Conservation (phyloP, 2,113 vertebrate species). For the Takifugu bimaculatus region DNA sequence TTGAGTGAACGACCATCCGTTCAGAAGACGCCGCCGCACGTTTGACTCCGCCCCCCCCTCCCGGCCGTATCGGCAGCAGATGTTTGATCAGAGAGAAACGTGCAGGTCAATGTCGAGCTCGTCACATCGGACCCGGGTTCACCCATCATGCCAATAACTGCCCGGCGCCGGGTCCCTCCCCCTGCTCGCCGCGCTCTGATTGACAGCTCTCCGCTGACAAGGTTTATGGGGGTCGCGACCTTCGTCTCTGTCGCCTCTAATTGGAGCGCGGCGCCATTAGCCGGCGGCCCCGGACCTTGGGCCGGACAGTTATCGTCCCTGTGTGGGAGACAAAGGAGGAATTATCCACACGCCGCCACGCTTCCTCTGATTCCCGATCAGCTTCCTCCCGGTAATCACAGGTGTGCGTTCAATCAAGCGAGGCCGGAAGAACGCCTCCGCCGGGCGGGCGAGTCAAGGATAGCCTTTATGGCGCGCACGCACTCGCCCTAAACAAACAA, state of each 20-base stretch:
- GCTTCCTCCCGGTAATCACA: slow-evolving; percentile 32
- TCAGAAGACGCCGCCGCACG: slow-evolving; percentile 37
- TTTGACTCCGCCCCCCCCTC: slow-evolving; percentile 29
- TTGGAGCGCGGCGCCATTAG: slow-evolving; percentile 56
- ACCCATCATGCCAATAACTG: slow-evolving; percentile 54
- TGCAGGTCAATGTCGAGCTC: slow-evolving; percentile 62
- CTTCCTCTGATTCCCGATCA: slow-evolving; percentile 38
- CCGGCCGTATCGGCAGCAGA: slow-evolving; percentile 57
- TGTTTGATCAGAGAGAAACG: slow-evolving; percentile 69
- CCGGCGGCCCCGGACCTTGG: slow-evolving; percentile 53
- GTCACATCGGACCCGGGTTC: slow-evolving; percentile 40
- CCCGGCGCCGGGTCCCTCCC: slow-evolving; percentile 52
- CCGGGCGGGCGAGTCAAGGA: slow-evolving; percentile 36
- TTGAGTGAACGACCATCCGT: slow-evolving; percentile 49
- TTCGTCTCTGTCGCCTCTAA: slow-evolving; percentile 63
- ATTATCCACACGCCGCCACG: slow-evolving; percentile 23
- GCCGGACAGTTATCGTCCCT: slow-evolving; percentile 30
- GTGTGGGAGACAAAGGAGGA: slow-evolving; percentile 46
- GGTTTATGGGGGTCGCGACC: slow-evolving; percentile 69
- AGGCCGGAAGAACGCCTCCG: slow-evolving; percentile 32
- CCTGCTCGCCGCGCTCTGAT: slow-evolving; percentile 47
- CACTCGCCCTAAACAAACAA: slow-evolving; percentile 61
- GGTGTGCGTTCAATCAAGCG: slow-evolving; percentile 52
- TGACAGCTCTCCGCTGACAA: slow-evolving; percentile 65
- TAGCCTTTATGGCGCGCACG: slow-evolving; percentile 35